These are phyloP conservation scores for Argyrosomus regius DNA, from an alignment of 2,797 vertebrate species.

Conservation along the genomic window DNA sequence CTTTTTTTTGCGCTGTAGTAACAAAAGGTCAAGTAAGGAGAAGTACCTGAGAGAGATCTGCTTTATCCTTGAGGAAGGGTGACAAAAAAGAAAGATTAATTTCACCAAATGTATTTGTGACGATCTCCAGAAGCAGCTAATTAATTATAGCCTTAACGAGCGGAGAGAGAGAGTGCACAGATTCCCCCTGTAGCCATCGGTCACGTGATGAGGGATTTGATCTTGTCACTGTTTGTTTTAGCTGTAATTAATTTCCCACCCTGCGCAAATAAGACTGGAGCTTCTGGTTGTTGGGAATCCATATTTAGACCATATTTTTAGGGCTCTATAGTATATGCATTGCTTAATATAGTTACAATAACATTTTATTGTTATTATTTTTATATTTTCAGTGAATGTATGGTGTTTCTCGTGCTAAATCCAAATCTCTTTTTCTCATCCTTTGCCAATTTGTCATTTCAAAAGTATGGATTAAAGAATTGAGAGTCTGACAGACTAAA, in stretches of 20 bases:
- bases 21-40: slow-evolving; percentile 53
- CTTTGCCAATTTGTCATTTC: slow-evolving; percentile 60
- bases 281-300: slow-evolving; percentile 38
- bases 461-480: slow-evolving; percentile 62
- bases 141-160: slow-evolving; percentile 75
- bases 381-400: background rate
- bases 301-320: slow-evolving; percentile 29
- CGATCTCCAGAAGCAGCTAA: slow-evolving; percentile 62
- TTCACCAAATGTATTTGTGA: slow-evolving; percentile 62
- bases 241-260: slow-evolving; percentile 74
- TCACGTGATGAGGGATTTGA: slow-evolving; percentile 72
- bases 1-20: slow-evolving; percentile 17
- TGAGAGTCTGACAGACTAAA: slow-evolving; percentile 35
- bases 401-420: slow-evolving; percentile 18
- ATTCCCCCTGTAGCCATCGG: slow-evolving; percentile 58
- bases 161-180: slow-evolving; percentile 19
- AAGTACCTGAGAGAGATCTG: slow-evolving; percentile 62
- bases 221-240: slow-evolving; percentile 75
- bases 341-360: background rate
- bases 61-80: slow-evolving; percentile 60
- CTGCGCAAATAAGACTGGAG: slow-evolving; percentile 49
- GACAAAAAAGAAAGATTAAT: slow-evolving; percentile 58
- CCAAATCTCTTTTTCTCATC: slow-evolving; percentile 51
- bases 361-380: background rate
- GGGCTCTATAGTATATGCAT: background rate